phyloP scores from a whole-genome alignment of 2,888 invertebrate genomes.

The Drosophila conformis region DNA sequence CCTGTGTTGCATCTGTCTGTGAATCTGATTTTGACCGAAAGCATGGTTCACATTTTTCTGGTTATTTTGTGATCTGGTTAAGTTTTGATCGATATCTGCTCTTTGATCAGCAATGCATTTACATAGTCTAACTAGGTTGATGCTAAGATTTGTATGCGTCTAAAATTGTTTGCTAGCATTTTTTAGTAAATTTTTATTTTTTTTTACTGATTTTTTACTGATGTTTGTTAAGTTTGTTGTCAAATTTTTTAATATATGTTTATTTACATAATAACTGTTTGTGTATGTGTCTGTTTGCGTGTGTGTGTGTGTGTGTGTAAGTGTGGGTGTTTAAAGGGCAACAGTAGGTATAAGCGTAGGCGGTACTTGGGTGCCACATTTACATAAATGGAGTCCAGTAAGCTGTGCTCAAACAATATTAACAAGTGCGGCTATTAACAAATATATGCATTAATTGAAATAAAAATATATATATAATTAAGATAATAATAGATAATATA shows the following conservation, averaged over 20 bases:
- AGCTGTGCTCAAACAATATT: constrained; percentile 54
- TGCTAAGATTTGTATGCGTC: constrained; percentile 52
- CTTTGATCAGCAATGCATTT: constrained; percentile 43
- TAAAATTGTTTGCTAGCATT: constrained; percentile 54
- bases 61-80: not conserved
- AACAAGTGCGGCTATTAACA: constrained; percentile 39
- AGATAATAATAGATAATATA: constrained; percentile 8
- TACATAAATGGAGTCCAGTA: constrained; percentile 24
- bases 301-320: constrained; percentile 27
- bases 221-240: constrained; percentile 46
- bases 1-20: not conserved
- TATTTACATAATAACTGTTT: constrained; percentile 60
- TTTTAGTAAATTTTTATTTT: not conserved
- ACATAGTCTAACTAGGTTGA: constrained; percentile 48
- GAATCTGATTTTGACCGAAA: not conserved
- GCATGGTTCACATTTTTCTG: not conserved
- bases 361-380: constrained; percentile 37
- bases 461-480: not conserved
- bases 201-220: constrained; percentile 68
- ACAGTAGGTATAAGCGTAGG: constrained; percentile 41
- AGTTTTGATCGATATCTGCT: constrained; percentile 7
- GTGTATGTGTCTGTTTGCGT: constrained; percentile 36
- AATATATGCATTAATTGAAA: constrained; percentile 9
- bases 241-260: constrained; percentile 26
- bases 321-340: constrained; percentile 35